Base-by-base conservation (phyloP, 2,888 invertebrate genomes). In the Apotomis betuletana region DNA sequence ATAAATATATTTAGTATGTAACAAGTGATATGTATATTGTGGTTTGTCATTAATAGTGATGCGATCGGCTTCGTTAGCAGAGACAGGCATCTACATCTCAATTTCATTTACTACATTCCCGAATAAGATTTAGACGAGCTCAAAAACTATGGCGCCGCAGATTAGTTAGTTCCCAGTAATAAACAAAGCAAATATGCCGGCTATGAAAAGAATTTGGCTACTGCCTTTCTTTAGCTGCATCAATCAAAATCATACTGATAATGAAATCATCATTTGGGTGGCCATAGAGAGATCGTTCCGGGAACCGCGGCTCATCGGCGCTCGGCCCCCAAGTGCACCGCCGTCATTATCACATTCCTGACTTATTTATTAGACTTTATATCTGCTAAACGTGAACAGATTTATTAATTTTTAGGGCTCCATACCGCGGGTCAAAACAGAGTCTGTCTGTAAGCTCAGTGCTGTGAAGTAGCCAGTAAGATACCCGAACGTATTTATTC, bases 201-300 rank as follows among this genome's bases (percentile, higher is more conserved):
- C 85, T 89, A 90, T 90, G 92, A 85, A 79, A 87, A 86, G 92
- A 92, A 93, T 93, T 88, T 87, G 87, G 81, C 86, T 85, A 86
- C 80, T 84, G 83, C 85, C 85, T 88, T 93, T 92, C 90, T 92
- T 93, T 84, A 87, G 90, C 86, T 83, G 84, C 91, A 92, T 93
- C 93, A 92, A 93, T 93, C 93, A 93, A 93, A 92, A 93, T 92
- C 92, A 92, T 92, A 92, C 90, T 86, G 91, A 92, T 93, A 92
- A 93, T 93, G 90, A 92, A 92, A 92, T 91, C 92, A 93, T 92
- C 92, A 92, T 92, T 91, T 92, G 93, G 93, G 92, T 92, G 93
- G 93, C 91, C 92, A 90, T 92, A 91, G 90, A 91, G 87, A 87
- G 86, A 83, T 81, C 81, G 74, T 92, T 92, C 92, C 79, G 75